Conservation (phyloP, 2,888 invertebrate genomes). For the Teleiodes luculella region DNA sequence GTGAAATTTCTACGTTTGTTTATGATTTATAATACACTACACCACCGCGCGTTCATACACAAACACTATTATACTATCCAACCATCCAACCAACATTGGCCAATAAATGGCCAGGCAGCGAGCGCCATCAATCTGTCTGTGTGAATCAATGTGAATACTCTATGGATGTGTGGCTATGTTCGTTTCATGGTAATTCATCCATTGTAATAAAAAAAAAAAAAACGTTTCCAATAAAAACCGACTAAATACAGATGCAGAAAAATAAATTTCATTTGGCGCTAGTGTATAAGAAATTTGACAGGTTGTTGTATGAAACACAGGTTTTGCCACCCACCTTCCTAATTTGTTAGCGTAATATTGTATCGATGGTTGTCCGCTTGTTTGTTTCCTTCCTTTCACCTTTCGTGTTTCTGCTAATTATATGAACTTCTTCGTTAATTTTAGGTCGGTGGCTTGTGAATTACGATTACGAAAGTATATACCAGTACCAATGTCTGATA, state of each 20-base stretch:
- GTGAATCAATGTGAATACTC: no score
- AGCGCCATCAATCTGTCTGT: no score
- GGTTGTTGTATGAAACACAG: neutral
- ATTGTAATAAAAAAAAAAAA: no score
- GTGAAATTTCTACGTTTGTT: constrained; percentile 22
- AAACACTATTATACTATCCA: no score
- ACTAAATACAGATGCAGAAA: neutral
- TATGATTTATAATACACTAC: neutral
- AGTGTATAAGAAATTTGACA: neutral
- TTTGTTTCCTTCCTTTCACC: constrained; percentile 5
- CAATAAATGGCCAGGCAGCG: no score
- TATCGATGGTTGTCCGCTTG: constrained; percentile 6
- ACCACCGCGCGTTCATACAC: no score
- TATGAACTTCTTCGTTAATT: constrained; percentile 8
- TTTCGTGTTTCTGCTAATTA: constrained; percentile 1
- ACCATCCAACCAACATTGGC: neutral
- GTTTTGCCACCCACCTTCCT: neutral
- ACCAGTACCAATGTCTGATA: neutral
- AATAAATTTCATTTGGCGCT: neutral
- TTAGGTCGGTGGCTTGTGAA: neutral
- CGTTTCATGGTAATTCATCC: no score
- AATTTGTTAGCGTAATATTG: neutral
- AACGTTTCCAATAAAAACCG: neutral
- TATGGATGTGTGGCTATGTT: no score
- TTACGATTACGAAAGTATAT: neutral